A percentile compares a stretch with the other conserved stretches of the same genome.
These are phyloP conservation scores for Thamnophis sirtalis DNA, from an alignment of 2,113 vertebrate genomes.

Conservation along the genomic window DNA sequence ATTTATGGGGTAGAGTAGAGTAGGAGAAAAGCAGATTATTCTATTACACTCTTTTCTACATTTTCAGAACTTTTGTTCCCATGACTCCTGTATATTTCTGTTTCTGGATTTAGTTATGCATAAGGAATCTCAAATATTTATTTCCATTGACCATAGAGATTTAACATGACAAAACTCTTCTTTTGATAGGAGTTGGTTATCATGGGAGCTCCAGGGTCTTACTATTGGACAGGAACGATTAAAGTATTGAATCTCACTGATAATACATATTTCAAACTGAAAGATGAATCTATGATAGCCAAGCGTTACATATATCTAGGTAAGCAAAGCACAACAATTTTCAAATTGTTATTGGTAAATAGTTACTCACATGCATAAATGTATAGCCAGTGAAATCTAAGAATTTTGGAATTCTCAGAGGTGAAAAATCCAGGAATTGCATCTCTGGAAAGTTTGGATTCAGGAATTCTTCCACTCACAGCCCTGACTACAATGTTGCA, in stretches of 20 bases:
- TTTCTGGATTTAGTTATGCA: not conserved
- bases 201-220: slow-evolving; percentile 95
- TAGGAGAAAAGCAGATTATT: not conserved
- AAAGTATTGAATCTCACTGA: slow-evolving; percentile 95
- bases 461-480: slow-evolving; percentile 1
- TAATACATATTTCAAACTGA: slow-evolving; percentile 84
- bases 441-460: not conserved
- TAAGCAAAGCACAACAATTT: slow-evolving; percentile 60
- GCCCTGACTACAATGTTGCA: not conserved
- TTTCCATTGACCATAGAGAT: not conserved
- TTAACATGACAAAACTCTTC: slow-evolving; percentile 13
- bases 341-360: not conserved
- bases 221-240: slow-evolving; percentile 96
- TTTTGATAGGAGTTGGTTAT: slow-evolving; percentile 87
- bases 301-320: slow-evolving; percentile 94
- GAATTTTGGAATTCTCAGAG: not conserved
- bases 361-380: not conserved
- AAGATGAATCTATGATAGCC: slow-evolving; percentile 77
- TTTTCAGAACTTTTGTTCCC: not conserved
- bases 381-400: not conserved
- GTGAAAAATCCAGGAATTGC: not conserved
- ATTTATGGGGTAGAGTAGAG: not conserved
- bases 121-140: not conserved
- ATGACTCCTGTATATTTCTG: not conserved
- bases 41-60: not conserved